Percentiles rank a stretch among this genome's conserved stretches.
phyloP scores from a whole-genome alignment of 2,797 vertebrate genomes.

The Anguilla marmorata region DNA sequence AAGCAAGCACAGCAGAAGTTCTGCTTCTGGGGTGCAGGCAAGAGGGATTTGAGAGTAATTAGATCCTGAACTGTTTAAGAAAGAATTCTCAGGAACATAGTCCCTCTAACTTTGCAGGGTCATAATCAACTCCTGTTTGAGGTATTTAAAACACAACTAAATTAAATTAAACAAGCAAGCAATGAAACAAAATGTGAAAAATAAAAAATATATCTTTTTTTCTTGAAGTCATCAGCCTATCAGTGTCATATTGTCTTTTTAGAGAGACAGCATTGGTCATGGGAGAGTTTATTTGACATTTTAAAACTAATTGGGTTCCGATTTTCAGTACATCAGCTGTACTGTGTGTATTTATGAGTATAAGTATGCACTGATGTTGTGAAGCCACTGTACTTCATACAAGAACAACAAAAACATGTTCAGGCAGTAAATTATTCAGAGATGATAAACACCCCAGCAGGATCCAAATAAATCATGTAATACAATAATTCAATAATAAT shows the following conservation, averaged over 20 bases:
- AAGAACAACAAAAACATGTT: constrained; percentile 19
- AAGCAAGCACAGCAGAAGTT: constrained; percentile 51
- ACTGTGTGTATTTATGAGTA: not conserved
- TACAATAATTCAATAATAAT: not conserved
- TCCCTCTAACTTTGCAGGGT: not conserved
- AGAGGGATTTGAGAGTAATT: constrained; percentile 52
- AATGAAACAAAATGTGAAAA: not conserved
- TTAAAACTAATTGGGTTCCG: not conserved
- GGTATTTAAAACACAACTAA: constrained; percentile 38
- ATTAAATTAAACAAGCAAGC: not conserved
- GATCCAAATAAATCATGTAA: constrained; percentile 9
- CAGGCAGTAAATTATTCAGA: not conserved
- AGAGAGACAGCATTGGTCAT: not conserved
- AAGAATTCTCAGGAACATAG: not conserved
- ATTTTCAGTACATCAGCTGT: not conserved
- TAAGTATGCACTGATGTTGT: not conserved
- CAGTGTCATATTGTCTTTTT: not conserved
- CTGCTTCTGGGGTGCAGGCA: constrained; percentile 36
- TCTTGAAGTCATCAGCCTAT: not conserved
- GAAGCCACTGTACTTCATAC: not conserved
- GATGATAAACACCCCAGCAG: constrained; percentile 20
- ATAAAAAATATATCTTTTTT: not conserved
- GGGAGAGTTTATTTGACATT: constrained; percentile 2
- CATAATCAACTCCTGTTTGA: constrained; percentile 29
- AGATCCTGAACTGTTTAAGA: constrained; percentile 38